Conservation (phyloP, 2,113 vertebrate species). For the Oreamnos americanus region DNA sequence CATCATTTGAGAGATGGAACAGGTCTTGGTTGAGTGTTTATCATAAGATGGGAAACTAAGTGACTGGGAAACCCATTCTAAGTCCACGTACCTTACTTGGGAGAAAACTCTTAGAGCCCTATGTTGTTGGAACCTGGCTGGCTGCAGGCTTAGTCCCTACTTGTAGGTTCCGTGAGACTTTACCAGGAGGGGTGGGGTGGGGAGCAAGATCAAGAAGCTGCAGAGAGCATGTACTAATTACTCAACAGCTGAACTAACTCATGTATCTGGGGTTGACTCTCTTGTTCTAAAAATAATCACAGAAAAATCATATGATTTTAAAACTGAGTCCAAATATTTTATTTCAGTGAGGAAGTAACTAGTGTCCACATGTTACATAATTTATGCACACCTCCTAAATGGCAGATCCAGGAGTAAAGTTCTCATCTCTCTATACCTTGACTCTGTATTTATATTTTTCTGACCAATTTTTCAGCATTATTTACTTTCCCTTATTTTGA, state of each 20-base stretch:
- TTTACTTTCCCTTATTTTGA: not conserved
- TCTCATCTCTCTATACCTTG: not conserved
- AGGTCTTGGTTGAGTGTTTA: not conserved
- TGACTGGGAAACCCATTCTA: not conserved
- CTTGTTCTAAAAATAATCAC: not conserved
- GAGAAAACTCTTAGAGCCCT: not conserved
- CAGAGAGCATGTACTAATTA: not conserved
- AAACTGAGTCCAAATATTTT: not conserved
- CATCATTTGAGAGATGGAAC: not conserved
- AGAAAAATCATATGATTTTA: not conserved
- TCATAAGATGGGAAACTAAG: not conserved
- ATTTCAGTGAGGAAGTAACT: not conserved
- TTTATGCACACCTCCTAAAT: not conserved
- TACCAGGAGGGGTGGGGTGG: not conserved
- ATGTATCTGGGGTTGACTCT: not conserved
- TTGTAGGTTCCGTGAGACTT: not conserved
- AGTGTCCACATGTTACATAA: not conserved
- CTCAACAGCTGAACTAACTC: not conserved
- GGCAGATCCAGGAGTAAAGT: not conserved
- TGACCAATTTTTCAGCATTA: not conserved
- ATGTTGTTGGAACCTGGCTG: not conserved
- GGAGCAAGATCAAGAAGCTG: not conserved
- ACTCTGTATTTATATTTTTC: not conserved
- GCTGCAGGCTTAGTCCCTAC: not conserved
- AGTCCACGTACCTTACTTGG: not conserved